These are phyloP conservation scores for Psittacus erithacus DNA, from an alignment of 2,113 vertebrate genomes.

Conservation along the genomic window DNA sequence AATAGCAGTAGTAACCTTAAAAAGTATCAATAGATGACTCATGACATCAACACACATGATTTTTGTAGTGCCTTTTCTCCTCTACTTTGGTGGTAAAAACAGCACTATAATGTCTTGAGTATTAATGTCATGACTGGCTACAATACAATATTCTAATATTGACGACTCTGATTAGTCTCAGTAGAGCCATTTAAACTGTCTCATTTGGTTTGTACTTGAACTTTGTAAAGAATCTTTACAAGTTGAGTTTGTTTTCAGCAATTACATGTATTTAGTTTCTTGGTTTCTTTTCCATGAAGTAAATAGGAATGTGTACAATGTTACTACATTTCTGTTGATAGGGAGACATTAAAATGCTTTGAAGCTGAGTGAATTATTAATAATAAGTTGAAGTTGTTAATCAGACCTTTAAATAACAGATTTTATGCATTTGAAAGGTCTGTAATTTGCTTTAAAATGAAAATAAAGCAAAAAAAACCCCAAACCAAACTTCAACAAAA, in stretches of 20 bases:
- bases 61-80: neutral
- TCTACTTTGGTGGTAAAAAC: neutral
- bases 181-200: neutral
- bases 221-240: neutral
- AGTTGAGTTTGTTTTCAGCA: neutral
- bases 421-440: neutral
- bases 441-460: neutral
- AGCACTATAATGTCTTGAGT: neutral
- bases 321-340: neutral
- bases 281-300: neutral
- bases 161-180: neutral
- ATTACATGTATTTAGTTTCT: neutral
- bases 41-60: neutral
- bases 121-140: neutral
- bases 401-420: neutral
- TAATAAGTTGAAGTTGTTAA: neutral
- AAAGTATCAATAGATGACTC: neutral
- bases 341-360: neutral
- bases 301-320: neutral
- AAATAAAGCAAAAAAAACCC: neutral
- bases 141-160: neutral
- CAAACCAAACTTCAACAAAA: neutral
- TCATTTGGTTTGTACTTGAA: neutral
- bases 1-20: neutral
- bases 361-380: neutral